These are phyloP conservation scores for Tokudaia tokunoshimensis DNA, from an alignment of 2,797 vertebrate genomes.

Conservation along the genomic window DNA sequence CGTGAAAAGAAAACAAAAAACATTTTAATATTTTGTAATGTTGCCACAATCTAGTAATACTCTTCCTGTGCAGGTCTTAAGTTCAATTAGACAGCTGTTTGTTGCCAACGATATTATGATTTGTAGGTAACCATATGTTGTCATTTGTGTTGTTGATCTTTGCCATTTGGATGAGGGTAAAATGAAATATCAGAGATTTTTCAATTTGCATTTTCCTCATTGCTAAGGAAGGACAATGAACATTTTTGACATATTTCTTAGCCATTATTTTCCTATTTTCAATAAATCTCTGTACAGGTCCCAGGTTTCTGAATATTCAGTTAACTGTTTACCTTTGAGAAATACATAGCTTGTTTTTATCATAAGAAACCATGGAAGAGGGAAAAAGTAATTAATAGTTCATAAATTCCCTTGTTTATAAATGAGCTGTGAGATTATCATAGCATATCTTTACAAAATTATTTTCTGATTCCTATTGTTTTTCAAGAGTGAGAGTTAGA, in stretches of 20 bases:
- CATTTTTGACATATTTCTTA: neutral
- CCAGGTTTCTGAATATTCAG: neutral
- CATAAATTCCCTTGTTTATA: slow-evolving; percentile 47
- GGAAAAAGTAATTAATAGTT: slow-evolving; percentile 29
- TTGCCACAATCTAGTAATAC: neutral
- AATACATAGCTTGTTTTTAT: slow-evolving; percentile 33
- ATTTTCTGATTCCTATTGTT: neutral
- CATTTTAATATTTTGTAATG: neutral
- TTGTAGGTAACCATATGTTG: neutral
- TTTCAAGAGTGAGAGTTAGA: slow-evolving; percentile 27
- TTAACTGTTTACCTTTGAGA: slow-evolving; percentile 5
- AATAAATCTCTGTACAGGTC: neutral
- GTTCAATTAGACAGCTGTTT: neutral
- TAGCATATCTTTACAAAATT: neutral
- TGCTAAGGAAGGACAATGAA: neutral
- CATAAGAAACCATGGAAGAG: neutral
- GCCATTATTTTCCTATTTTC: neutral
- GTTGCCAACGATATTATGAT: neutral
- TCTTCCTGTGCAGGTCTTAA: neutral
- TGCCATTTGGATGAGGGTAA: neutral
- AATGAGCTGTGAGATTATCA: slow-evolving; percentile 25
- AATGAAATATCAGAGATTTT: neutral
- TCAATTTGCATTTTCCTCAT: neutral
- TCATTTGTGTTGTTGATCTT: neutral
- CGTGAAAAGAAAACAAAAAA: neutral